Percentiles rank a stretch among this genome's conserved stretches.
Evolutionary conservation across 2,113 vertebrate genomes (phyloP).

Genomic region (Channa argus): DNA sequence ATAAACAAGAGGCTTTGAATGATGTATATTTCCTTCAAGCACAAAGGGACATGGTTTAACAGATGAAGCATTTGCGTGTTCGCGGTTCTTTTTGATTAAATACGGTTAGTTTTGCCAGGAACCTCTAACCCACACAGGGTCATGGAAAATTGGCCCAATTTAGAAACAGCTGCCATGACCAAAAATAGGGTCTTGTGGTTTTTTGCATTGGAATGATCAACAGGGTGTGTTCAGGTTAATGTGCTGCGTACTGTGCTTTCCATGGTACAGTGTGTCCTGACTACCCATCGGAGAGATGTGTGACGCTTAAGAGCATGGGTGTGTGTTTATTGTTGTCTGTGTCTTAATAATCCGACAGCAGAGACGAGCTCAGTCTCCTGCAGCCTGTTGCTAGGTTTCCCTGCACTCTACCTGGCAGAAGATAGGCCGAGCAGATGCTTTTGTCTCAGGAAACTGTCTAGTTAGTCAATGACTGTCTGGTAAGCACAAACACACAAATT

Average conservation of each 20-base stretch:
- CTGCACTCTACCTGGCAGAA: slow-evolving; percentile 50
- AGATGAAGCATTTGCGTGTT: slow-evolving; percentile 40
- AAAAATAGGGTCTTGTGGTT: slow-evolving; percentile 17
- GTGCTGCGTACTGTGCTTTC: slow-evolving; percentile 36
- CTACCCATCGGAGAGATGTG: slow-evolving; percentile 7
- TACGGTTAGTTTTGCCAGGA: background rate
- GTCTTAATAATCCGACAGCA: slow-evolving; percentile 22
- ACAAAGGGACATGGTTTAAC: slow-evolving; percentile 19
- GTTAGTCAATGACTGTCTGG: slow-evolving; percentile 12
- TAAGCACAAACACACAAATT: background rate
- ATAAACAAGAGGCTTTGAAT: slow-evolving; percentile 11
- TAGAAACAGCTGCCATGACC: background rate
- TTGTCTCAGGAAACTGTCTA: slow-evolving; percentile 45
- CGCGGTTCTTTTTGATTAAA: slow-evolving; percentile 41
- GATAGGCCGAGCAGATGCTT: slow-evolving; percentile 47
- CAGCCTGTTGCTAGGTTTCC: slow-evolving; percentile 76
- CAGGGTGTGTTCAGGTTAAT: slow-evolving; percentile 24
- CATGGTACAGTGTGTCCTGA: slow-evolving; percentile 39
- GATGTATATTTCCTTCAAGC: slow-evolving; percentile 16
- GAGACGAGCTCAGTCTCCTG: slow-evolving; percentile 44
- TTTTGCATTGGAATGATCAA: slow-evolving; percentile 35
- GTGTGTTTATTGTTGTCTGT: slow-evolving; percentile 17
- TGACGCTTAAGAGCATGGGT: background rate
- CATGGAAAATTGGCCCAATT: slow-evolving; percentile 32
- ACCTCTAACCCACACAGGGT: slow-evolving; percentile 32